Evolutionary conservation across 2,888 invertebrate genomes (phyloP), one percentile per base, ranked within the genome.

Genomic region (Drosophila dives): DNA sequence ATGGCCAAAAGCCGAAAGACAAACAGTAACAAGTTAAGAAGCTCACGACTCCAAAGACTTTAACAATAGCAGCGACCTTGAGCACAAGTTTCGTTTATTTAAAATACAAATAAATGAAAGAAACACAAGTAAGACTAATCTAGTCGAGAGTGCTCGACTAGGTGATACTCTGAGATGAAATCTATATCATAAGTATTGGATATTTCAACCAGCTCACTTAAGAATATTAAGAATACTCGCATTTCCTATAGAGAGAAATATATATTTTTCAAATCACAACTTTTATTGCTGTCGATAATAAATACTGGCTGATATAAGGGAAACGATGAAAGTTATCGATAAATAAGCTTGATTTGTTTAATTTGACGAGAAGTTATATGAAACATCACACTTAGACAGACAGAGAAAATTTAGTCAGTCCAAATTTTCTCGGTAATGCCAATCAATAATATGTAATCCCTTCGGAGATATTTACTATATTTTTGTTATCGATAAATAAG

Each of bases 31-130:
- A 68, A 76, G 84, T 77, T 86, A 87, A 85, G 86, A 89, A 83
- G 86, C 88, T 88, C 86, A 83, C 83, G 80, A 83, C 70, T 83
- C 66, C 49, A 53, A 75, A 64, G 67, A 33, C 60, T 55, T 56
- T 45, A 78, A 83, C 83, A 85, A 82, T 78, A 75, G 71, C 66
- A 59, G 62, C 81, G 90, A 84, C 90, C 90, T 90, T 90, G 91
- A 83, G 69, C 68, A 69, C 72, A 80, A 70, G 69, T 75, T 82
- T 78, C 64, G 72, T 62, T 60, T 29, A 48, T 56, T 42, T 56
- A 66, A 45, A 36, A 51, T n/a, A 55, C 20, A 36, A 42, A 64
- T 29, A 29, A 51, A 40, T 40, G 40, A 36, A 63, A 59, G 53
- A 50, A 56, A 42, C 42, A 50, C 54, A 65, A 64, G 40, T 62